Conservation (phyloP, 2,888 invertebrate species). For the Drosophila infuscata region DNA sequence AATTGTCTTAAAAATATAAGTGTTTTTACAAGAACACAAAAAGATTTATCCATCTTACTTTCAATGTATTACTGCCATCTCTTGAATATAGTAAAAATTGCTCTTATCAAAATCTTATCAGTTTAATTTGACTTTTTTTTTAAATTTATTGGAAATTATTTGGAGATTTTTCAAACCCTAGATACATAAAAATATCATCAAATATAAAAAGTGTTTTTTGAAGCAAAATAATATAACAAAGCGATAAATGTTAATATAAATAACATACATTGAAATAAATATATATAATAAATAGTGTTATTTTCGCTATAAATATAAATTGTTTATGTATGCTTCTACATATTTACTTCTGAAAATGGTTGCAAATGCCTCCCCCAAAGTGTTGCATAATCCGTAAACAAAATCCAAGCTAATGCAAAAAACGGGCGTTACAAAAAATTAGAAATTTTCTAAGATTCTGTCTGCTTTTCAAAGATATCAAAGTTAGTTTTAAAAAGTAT, state of each 20-base stretch:
- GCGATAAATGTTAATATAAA: not conserved
- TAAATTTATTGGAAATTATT: not conserved
- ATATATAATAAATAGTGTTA: not conserved
- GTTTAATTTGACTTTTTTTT: not conserved
- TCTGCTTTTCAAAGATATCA: not conserved
- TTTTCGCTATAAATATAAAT: not conserved
- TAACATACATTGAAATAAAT: not conserved
- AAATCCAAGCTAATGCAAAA: not conserved
- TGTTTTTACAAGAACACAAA: not conserved
- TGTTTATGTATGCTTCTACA: not conserved
- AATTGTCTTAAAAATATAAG: not conserved
- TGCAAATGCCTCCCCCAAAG: not conserved
- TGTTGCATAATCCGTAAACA: not conserved
- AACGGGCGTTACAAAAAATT: not conserved
- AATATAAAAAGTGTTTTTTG: not conserved
- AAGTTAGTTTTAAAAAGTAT: not conserved
- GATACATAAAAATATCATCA: not conserved
- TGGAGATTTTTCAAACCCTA: not conserved
- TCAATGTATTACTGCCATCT: not conserved
- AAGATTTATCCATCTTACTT: not conserved
- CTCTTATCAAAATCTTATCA: not conserved
- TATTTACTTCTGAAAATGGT: not conserved
- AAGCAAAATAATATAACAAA: not conserved
- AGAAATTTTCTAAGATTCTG: not conserved
- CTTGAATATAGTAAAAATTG: not conserved